Evolutionary conservation across 1,140 invertebrate genomes (phyloP), one percentile per base, ranked within the genome.

Genomic region (Anastatus disparis): DNA sequence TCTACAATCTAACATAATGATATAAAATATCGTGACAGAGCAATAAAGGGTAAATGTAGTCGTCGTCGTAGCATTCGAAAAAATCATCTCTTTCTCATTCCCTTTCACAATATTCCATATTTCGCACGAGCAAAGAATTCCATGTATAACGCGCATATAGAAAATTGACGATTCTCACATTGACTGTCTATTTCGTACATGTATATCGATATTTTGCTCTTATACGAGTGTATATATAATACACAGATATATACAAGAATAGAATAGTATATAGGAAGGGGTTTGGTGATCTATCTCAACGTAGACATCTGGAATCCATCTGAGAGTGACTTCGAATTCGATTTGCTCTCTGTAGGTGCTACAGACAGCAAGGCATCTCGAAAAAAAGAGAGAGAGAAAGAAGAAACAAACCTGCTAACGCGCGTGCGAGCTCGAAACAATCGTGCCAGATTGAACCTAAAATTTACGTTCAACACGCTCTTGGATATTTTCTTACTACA

Each of bases 371-470:
- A n/a, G n/a, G n/a, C n/a, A n/a, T n/a, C n/a, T n/a, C n/a, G 35
- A 44, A 40, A 64, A 53, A 29, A 24, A 0, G 10, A n/a, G n/a
- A n/a, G n/a, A n/a, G n/a, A n/a, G n/a, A n/a, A n/a, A n/a, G n/a
- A n/a, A n/a, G n/a, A n/a, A 31, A 48, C 40, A 53, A 53, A 35
- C 35, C 52, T 26, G 46, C 55, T 40, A 44, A 55, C 59, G 22
- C 61, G 52, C 40, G 42, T 17, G 61, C 40, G n/a, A n/a, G n/a
- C n/a, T n/a, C n/a, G 42, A 70, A 70, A 70, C 68, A 56, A 70
- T 70, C 61, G 61, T 38, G 13, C 10, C 68, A 70, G 59, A 70
- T 70, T 70, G 68, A 70, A 70, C 68, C 52, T 35, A 48, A 70
- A 64, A 70, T 70, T 70, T 70, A 70, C 68, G 61, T 64, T 50